These are phyloP conservation scores for Petrocephalus sullivani DNA, from an alignment of 2,797 vertebrate species.

Conservation along the genomic window DNA sequence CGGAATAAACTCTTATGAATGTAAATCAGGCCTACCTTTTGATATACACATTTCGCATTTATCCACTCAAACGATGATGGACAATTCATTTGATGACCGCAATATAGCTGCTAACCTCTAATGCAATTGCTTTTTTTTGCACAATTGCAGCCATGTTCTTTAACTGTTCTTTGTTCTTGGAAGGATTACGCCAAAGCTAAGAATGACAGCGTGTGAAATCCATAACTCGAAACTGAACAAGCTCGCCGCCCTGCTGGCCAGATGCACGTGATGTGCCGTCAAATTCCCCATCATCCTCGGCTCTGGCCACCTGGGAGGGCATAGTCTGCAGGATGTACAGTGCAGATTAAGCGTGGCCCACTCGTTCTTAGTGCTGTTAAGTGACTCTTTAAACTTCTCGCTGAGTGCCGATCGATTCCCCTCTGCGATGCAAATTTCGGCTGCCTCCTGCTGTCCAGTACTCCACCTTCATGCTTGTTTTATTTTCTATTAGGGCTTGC, in stretches of 20 bases:
- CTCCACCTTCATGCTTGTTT: constrained; percentile 25
- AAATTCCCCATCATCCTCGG: background rate
- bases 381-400: background rate
- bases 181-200: background rate
- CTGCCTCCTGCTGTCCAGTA: constrained; percentile 42
- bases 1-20: background rate
- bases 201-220: background rate
- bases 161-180: background rate
- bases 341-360: background rate
- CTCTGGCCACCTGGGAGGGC: background rate
- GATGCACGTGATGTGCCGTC: background rate
- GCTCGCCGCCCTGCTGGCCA: background rate
- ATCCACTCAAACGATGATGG: background rate
- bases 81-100: background rate
- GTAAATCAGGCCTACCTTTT: background rate
- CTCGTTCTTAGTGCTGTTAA: background rate
- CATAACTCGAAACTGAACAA: background rate
- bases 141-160: background rate
- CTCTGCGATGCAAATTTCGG: constrained; percentile 37
- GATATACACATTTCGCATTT: background rate
- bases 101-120: background rate
- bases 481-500: constrained; percentile 30
- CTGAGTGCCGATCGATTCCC: constrained; percentile 26
- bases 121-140: background rate
- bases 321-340: background rate